phyloP scores from a whole-genome alignment of 2,888 invertebrate species.

The Drosophila kambysellisi region DNA sequence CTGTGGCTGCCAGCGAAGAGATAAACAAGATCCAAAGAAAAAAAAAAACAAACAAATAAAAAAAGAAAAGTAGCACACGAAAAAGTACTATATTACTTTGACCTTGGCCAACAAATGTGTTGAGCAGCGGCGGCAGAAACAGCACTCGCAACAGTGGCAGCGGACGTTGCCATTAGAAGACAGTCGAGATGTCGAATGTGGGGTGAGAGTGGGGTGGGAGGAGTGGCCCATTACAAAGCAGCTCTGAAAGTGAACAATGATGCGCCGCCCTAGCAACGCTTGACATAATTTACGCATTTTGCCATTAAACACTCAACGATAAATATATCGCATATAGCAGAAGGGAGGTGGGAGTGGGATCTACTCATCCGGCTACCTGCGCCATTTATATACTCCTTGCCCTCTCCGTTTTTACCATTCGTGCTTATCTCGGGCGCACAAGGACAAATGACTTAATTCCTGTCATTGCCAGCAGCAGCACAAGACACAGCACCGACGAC shows the following conservation, averaged over 20 bases:
- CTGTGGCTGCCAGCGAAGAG: slow-evolving; percentile 43
- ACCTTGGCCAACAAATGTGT: slow-evolving; percentile 58
- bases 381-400: slow-evolving; percentile 6
- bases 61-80: slow-evolving; percentile 59
- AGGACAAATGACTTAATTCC: slow-evolving; percentile 82
- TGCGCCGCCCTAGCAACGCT: slow-evolving; percentile 53
- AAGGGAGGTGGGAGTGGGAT: not conserved
- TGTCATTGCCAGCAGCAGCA: slow-evolving; percentile 53
- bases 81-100: slow-evolving; percentile 61
- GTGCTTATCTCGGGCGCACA: slow-evolving; percentile 68
- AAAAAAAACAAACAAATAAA: slow-evolving; percentile 23
- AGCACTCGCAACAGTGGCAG: slow-evolving; percentile 32
- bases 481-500: slow-evolving; percentile 25
- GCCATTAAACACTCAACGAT: slow-evolving; percentile 80
- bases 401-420: slow-evolving; percentile 17
- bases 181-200: slow-evolving; percentile 24
- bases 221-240: slow-evolving; percentile 20
- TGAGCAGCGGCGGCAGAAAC: slow-evolving; percentile 5
- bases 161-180: slow-evolving; percentile 67
- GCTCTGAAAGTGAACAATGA: slow-evolving; percentile 52
- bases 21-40: slow-evolving; percentile 40
- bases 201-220: not conserved
- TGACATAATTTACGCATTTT: slow-evolving; percentile 83
- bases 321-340: slow-evolving; percentile 20
- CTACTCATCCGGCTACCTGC: slow-evolving; percentile 30